Evolutionary conservation across 2,797 vertebrate genomes (phyloP).

Genomic region (Oophaga sylvatica): DNA sequence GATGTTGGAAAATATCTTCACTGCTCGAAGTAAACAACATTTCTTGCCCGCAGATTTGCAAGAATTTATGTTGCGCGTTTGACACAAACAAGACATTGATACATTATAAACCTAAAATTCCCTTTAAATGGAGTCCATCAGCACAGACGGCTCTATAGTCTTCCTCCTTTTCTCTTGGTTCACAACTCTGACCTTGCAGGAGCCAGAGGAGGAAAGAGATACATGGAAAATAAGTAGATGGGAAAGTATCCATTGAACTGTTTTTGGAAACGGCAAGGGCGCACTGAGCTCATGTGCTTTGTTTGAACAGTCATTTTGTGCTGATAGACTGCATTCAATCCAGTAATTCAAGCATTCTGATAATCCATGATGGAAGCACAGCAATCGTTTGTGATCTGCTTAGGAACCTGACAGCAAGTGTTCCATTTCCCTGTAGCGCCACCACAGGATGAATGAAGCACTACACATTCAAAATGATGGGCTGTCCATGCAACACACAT

Average conservation of each 20-base stretch:
- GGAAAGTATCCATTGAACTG: too few species aligned
- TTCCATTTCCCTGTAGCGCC: neutral
- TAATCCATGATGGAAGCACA: neutral
- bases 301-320: too few species aligned
- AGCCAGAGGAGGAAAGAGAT: too few species aligned
- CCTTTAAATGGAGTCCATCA: neutral
- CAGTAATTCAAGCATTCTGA: too few species aligned
- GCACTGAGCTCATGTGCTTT: too few species aligned
- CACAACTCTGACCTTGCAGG: too few species aligned
- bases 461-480: neutral
- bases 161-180: too few species aligned
- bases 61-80: neutral
- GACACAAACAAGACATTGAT: neutral
- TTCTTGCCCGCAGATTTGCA: neutral
- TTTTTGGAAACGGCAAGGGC: too few species aligned
- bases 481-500: neutral
- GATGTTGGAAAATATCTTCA: neutral
- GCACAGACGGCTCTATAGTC: too few species aligned
- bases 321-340: neutral
- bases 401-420: neutral
- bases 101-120: neutral
- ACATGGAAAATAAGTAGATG: too few species aligned
- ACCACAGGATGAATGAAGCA: neutral
- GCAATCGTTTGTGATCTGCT: neutral
- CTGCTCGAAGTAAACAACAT: neutral